phyloP scores from a whole-genome alignment of 2,797 vertebrate species.

The Gephyroberyx darwinii region DNA sequence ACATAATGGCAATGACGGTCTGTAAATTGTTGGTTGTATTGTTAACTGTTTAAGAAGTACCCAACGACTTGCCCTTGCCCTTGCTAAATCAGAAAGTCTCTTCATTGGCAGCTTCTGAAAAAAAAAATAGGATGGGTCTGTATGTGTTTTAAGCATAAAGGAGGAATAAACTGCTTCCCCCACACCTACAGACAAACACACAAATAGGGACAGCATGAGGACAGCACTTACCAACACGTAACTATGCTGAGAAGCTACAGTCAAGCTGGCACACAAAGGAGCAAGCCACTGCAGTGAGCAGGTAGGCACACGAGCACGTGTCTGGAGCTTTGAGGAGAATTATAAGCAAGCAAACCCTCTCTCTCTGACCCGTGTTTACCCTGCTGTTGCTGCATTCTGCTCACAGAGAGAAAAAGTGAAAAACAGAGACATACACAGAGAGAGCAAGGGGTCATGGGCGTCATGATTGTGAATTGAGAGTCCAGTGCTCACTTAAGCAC shows the following conservation, averaged over 20 bases:
- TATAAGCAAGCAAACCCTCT: slow-evolving; percentile 46
- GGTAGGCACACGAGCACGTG: background rate
- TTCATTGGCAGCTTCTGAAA: slow-evolving; percentile 42
- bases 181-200: slow-evolving; percentile 5
- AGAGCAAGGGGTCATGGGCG: slow-evolving; percentile 9
- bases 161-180: slow-evolving; percentile 35
- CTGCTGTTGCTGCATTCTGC: slow-evolving; percentile 10
- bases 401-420: background rate
- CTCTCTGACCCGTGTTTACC: slow-evolving; percentile 42
- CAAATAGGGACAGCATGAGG: slow-evolving; percentile 11
- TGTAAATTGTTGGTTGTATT: background rate
- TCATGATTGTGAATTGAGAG: slow-evolving; percentile 53
- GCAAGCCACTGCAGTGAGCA: background rate
- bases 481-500: slow-evolving; percentile 60
- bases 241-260: slow-evolving; percentile 28
- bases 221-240: slow-evolving; percentile 22
- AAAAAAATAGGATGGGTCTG: slow-evolving; percentile 27
- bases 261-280: slow-evolving; percentile 29
- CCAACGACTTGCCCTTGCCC: slow-evolving; percentile 47
- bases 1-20: too few species aligned
- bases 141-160: slow-evolving; percentile 39
- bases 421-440: slow-evolving; percentile 3
- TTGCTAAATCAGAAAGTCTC: slow-evolving; percentile 31
- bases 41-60: too few species aligned
- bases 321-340: slow-evolving; percentile 41